These are phyloP conservation scores for Reticulitermes lucifugus DNA, from an alignment of 2,888 invertebrate genomes.

Conservation along the genomic window DNA sequence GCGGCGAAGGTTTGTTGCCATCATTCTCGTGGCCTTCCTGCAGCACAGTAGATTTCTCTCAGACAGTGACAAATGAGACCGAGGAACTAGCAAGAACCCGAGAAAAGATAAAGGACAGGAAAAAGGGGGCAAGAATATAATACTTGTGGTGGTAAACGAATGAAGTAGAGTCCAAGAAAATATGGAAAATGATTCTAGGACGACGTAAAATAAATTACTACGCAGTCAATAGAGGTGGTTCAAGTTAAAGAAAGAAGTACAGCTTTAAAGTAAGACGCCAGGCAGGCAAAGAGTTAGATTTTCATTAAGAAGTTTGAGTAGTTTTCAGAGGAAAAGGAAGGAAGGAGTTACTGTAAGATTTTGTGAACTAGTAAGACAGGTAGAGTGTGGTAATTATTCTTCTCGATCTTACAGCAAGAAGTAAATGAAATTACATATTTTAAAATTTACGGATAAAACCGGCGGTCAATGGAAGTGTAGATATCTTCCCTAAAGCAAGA, in stretches of 20 bases:
- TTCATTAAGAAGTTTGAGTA: neutral
- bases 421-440: constrained; percentile 32
- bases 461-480: too few relatives aligned
- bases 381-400: constrained; percentile 33
- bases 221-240: neutral
- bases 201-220: constrained; percentile 46
- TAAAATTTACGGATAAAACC: neutral
- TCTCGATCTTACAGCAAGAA: constrained; percentile 27
- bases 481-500: too few relatives aligned
- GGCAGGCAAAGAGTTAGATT: neutral
- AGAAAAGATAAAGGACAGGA: constrained; percentile 17
- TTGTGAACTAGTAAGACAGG: neutral
- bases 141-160: constrained; percentile 37
- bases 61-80: constrained; percentile 46
- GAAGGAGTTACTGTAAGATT: neutral
- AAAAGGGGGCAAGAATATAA: neutral
- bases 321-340: neutral
- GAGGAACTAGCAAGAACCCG: constrained; percentile 22
- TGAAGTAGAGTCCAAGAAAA: constrained; percentile 40
- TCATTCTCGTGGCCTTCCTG: neutral
- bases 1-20: constrained; percentile 16
- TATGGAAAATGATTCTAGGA: constrained; percentile 47
- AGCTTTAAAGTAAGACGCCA: neutral
- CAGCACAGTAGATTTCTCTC: neutral
- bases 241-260: neutral